phyloP scores from a whole-genome alignment of 2,113 vertebrate genomes.

The Elephas maximus region DNA sequence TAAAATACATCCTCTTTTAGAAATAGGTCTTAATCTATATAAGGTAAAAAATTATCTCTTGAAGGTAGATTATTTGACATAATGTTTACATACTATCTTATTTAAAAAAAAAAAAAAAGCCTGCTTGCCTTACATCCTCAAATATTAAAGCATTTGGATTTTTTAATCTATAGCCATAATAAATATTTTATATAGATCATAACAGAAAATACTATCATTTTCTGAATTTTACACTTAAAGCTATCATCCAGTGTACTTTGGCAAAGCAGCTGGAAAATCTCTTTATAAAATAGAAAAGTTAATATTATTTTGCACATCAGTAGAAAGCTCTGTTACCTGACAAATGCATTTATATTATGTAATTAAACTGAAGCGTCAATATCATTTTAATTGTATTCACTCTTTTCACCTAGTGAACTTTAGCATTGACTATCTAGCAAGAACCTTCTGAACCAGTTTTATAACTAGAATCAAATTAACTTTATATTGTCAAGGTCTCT shows the following conservation, averaged over 20 bases:
- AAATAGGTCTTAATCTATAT: background rate
- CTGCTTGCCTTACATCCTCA: background rate
- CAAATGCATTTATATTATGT: conserved; percentile 63
- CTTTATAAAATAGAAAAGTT: background rate
- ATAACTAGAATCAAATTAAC: conserved; percentile 73
- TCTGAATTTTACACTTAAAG: background rate
- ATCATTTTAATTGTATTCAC: conserved; percentile 76
- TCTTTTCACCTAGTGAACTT: conserved; percentile 63
- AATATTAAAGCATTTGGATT: background rate
- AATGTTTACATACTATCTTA: background rate
- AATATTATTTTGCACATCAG: conserved; percentile 29
- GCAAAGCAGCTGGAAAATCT: conserved; percentile 20
- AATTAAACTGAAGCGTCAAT: conserved; percentile 77
- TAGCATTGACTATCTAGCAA: conserved; percentile 54
- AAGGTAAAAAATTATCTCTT: background rate
- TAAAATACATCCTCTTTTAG: background rate
- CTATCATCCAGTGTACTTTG: background rate
- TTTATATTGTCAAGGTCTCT: conserved; percentile 66
- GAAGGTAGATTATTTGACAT: background rate
- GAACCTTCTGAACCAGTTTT: conserved; percentile 62
- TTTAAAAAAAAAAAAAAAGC: background rate
- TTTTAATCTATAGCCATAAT: background rate
- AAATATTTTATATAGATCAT: conserved; percentile 19
- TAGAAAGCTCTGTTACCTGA: conserved; percentile 67
- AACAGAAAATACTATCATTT: background rate